These are phyloP conservation scores for Aurelia coerulea DNA, from an alignment of 30 jellyfish, hydroid and myxozoan genomes.

Conservation along the genomic window DNA sequence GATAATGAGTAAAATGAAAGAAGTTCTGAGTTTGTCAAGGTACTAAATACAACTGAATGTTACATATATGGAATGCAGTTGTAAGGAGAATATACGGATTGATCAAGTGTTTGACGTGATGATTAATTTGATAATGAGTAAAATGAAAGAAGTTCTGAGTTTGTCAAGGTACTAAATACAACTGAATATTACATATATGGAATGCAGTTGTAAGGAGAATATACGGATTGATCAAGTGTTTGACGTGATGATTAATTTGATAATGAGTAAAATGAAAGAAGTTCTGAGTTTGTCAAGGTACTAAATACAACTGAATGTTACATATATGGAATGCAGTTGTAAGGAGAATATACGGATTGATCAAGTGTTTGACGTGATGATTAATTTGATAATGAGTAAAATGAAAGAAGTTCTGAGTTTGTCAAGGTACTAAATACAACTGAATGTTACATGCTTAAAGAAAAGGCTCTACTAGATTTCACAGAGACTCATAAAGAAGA, in stretches of 20 bases:
- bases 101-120: slow-evolving; percentile 40
- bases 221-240: slow-evolving; percentile 25
- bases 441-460: not conserved
- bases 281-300: not conserved
- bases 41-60: slow-evolving; percentile 19
- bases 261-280: slow-evolving; percentile 37
- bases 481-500: too few relatives aligned
- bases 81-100: slow-evolving; percentile 34
- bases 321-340: slow-evolving; percentile 61
- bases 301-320: slow-evolving; percentile 22
- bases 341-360: slow-evolving; percentile 31
- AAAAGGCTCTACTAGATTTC: too few relatives aligned
- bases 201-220: slow-evolving; percentile 51
- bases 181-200: slow-evolving; percentile 45
- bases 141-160: slow-evolving; percentile 38
- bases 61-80: slow-evolving; percentile 59
- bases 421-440: not conserved
- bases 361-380: slow-evolving; percentile 46
- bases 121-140: slow-evolving; percentile 27
- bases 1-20: slow-evolving; percentile 38
- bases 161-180: not conserved
- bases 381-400: slow-evolving; percentile 23
- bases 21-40: slow-evolving; percentile 1
- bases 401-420: slow-evolving; percentile 33
- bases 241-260: slow-evolving; percentile 44